These are phyloP conservation scores for Nanger granti DNA, from an alignment of 2,113 vertebrate species.

Conservation along the genomic window DNA sequence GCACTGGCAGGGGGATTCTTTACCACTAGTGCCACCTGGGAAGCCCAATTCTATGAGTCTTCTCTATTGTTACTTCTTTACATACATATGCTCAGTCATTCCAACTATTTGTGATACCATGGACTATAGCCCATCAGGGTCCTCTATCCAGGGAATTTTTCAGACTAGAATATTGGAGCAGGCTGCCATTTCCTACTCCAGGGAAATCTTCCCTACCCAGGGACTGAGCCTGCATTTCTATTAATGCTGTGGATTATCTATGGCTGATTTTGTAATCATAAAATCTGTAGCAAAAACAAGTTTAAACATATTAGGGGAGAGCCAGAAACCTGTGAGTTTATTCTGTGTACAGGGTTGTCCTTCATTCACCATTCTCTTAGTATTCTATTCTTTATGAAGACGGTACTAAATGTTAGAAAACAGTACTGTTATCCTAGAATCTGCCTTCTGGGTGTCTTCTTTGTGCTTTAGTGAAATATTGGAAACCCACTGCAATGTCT, in stretches of 20 bases:
- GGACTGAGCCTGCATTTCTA: not conserved
- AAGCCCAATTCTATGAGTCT: not conserved
- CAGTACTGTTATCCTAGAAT: not conserved
- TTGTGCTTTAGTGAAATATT: not conserved
- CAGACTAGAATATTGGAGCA: not conserved
- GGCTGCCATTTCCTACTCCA: not conserved
- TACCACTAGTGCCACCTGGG: not conserved
- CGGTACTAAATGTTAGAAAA: not conserved
- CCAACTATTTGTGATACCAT: not conserved
- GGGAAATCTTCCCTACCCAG: not conserved
- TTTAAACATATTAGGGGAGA: not conserved
- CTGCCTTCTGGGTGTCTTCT: not conserved
- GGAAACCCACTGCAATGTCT: not conserved
- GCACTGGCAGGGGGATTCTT: not conserved
- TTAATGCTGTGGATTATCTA: too few relatives aligned
- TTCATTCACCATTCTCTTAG: not conserved
- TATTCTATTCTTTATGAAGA: not conserved
- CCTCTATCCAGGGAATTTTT: not conserved
- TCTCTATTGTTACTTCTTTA: not conserved
- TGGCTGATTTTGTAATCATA: not conserved
- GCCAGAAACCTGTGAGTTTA: not conserved
- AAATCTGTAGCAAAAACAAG: not conserved
- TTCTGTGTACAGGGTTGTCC: not conserved
- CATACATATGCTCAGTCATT: not conserved
- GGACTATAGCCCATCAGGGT: not conserved